A percentile compares a stretch with the other conserved stretches of the same genome.
phyloP scores from a whole-genome alignment of 2,888 invertebrate species.

The Galeruca laticollis region DNA sequence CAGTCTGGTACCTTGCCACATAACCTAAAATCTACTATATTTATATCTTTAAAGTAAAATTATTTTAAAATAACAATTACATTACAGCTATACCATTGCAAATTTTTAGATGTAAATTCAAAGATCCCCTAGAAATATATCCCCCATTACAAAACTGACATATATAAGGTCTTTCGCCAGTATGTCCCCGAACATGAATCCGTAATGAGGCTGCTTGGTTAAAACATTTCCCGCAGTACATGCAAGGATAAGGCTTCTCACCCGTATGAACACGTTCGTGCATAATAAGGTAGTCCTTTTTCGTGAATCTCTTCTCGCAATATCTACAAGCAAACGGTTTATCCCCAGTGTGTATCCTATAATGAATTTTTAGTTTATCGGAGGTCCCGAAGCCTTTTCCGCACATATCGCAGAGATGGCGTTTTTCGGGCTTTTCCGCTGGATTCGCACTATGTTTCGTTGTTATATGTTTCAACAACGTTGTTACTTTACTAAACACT shows the following conservation, averaged over 20 bases:
- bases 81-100: constrained; percentile 50
- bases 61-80: constrained; percentile 18
- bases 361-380: constrained; percentile 57
- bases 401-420: constrained; percentile 59
- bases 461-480: constrained; percentile 67
- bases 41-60: neutral
- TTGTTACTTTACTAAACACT: constrained; percentile 59
- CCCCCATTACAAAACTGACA: constrained; percentile 59
- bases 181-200: constrained; percentile 60
- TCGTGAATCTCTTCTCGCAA: constrained; percentile 60
- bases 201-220: constrained; percentile 58
- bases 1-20: neutral
- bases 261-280: constrained; percentile 63
- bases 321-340: constrained; percentile 58
- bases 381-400: constrained; percentile 58
- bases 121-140: constrained; percentile 57
- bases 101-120: constrained; percentile 57
- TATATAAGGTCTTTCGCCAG: constrained; percentile 60
- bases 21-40: neutral
- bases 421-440: constrained; percentile 49
- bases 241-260: constrained; percentile 62
- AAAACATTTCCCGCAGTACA: constrained; percentile 62
- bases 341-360: constrained; percentile 56
- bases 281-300: constrained; percentile 59
- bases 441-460: constrained; percentile 58